phyloP scores from a whole-genome alignment of 2,113 vertebrate genomes.

The Protobothrops mucrosquamatus region DNA sequence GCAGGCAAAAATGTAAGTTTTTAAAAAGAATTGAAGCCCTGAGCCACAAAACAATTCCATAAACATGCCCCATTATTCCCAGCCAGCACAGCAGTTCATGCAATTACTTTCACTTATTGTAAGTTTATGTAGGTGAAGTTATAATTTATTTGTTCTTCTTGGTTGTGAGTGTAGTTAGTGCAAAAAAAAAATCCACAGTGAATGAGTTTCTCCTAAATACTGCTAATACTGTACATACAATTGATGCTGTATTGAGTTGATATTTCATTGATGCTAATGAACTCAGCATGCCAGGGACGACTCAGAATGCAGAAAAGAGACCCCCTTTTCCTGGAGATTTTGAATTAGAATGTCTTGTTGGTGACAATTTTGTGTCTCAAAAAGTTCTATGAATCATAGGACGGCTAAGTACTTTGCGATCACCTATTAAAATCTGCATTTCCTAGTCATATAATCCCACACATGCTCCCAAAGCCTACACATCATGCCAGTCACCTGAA shows the following conservation, averaged over 20 bases:
- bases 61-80: background rate
- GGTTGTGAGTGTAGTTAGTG: background rate
- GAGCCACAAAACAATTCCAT: background rate
- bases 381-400: background rate
- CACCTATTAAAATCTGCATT: background rate
- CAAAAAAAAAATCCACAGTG: background rate
- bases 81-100: background rate
- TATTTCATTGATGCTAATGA: background rate
- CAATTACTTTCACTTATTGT: background rate
- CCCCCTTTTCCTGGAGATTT: background rate
- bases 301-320: background rate
- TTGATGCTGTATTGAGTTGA: background rate
- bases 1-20: background rate
- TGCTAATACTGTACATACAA: background rate
- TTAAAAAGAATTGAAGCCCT: background rate
- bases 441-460: background rate
- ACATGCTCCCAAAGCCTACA: background rate
- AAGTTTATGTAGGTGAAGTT: background rate
- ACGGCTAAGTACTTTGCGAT: background rate
- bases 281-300: background rate
- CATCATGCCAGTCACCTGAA: background rate
- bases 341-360: background rate
- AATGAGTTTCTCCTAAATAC: background rate
- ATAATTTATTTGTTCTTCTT: background rate
- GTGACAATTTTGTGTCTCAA: background rate